phyloP scores from a whole-genome alignment of 2,113 vertebrate species.

The Sardina pilchardus region DNA sequence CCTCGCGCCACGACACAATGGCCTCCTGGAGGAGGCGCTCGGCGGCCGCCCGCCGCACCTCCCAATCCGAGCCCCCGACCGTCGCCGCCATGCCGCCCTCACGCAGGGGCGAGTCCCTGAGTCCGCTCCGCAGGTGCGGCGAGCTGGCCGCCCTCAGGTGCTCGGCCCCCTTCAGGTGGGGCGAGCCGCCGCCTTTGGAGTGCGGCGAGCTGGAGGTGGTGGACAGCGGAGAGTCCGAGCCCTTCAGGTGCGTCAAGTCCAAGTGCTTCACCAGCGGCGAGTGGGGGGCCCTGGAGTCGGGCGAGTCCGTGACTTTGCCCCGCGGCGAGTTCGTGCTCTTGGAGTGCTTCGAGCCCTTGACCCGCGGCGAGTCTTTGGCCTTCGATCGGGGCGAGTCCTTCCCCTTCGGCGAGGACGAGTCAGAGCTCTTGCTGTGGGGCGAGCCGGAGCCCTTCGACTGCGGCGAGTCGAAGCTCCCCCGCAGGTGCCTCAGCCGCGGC shows the following conservation, averaged over 20 bases:
- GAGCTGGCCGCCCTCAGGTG: background rate
- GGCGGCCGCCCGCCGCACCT: constrained; percentile 78
- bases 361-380: constrained; percentile 32
- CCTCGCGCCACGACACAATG: constrained; percentile 87
- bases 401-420: constrained; percentile 56
- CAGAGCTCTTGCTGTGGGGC: constrained; percentile 52
- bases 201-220: constrained; percentile 38
- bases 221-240: constrained; percentile 40
- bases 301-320: constrained; percentile 43
- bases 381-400: constrained; percentile 38
- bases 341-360: constrained; percentile 40
- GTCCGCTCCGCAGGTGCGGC: constrained; percentile 47
- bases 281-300: constrained; percentile 32
- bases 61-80: constrained; percentile 74
- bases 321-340: constrained; percentile 38
- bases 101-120: constrained; percentile 61
- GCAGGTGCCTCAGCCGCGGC: constrained; percentile 53
- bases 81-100: constrained; percentile 69
- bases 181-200: constrained; percentile 38
- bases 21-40: constrained; percentile 90
- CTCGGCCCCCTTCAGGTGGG: background rate
- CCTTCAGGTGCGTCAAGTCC: constrained; percentile 44
- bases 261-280: constrained; percentile 41
- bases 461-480: constrained; percentile 63
- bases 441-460: constrained; percentile 58